Percentiles rank a stretch among this genome's conserved stretches.
These are phyloP conservation scores for Thaleichthys pacificus DNA, from an alignment of 2,797 vertebrate genomes.

Conservation along the genomic window DNA sequence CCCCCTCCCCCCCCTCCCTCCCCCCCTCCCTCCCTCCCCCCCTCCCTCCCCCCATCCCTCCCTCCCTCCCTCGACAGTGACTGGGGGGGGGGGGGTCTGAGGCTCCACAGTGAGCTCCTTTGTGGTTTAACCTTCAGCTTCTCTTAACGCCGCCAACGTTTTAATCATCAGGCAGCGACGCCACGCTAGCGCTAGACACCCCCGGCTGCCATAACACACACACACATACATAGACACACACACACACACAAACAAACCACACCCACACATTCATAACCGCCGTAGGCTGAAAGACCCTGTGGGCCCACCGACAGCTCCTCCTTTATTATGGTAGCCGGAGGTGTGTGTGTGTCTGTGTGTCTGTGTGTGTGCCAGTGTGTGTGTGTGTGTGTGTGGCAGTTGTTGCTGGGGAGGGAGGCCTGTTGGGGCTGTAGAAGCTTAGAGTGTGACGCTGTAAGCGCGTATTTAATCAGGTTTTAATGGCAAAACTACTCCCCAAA, in stretches of 20 bases:
- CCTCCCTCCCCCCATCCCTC: neutral
- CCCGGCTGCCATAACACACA: too few relatives aligned
- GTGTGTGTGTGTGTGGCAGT: conserved; percentile 31
- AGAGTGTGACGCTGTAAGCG: conserved; percentile 37
- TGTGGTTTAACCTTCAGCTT: conserved; percentile 72
- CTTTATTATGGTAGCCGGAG: neutral
- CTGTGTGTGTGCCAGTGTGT: conserved; percentile 19
- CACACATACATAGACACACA: too few relatives aligned
- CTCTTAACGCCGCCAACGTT: conserved; percentile 66
- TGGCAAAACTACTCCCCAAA: conserved; percentile 49
- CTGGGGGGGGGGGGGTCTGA: conserved; percentile 2
- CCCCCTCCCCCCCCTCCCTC: too few relatives aligned
- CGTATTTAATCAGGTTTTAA: conserved; percentile 61
- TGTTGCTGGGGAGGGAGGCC: conserved; percentile 30
- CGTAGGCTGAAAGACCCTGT: too few relatives aligned
- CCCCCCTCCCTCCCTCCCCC: neutral
- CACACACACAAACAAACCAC: too few relatives aligned
- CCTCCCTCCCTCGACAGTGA: neutral
- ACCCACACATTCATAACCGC: neutral
- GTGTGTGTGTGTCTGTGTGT: neutral
- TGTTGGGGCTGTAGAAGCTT: conserved; percentile 39
- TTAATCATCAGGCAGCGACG: conserved; percentile 68
- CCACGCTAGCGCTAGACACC: conserved; percentile 3
- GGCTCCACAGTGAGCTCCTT: conserved; percentile 52
- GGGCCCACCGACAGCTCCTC: too few relatives aligned